phyloP scores from a whole-genome alignment of 2,888 invertebrate species.

The Drosophila paramelanica region DNA sequence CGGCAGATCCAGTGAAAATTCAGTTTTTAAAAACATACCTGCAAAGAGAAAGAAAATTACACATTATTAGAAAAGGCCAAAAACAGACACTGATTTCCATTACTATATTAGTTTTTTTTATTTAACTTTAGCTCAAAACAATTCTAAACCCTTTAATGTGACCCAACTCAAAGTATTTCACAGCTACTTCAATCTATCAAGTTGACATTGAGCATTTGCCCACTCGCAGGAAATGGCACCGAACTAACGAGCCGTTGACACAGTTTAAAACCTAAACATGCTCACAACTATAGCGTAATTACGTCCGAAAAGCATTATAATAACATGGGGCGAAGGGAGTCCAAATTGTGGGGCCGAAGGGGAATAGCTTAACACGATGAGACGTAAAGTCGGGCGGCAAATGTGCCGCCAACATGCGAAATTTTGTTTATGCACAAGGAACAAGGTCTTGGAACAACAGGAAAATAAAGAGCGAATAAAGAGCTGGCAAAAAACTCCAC shows the following conservation, averaged over 20 bases:
- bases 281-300: constrained; percentile 61
- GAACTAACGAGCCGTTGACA: constrained; percentile 46
- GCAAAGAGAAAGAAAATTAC: constrained; percentile 29
- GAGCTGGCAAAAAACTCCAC: constrained; percentile 18
- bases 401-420: constrained; percentile 68
- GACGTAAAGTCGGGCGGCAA: constrained; percentile 50
- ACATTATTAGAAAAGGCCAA: constrained; percentile 17
- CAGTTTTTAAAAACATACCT: constrained; percentile 38
- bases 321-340: constrained; percentile 23
- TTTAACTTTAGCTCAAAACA: background rate
- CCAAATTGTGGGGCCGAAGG: background rate
- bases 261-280: constrained; percentile 61
- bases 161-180: constrained; percentile 25
- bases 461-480: constrained; percentile 31
- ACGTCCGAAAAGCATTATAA: constrained; percentile 65
- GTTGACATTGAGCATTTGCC: constrained; percentile 24
- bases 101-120: constrained; percentile 12
- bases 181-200: constrained; percentile 50
- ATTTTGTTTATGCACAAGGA: constrained; percentile 60
- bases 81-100: constrained; percentile 19
- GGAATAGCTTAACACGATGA: constrained; percentile 13
- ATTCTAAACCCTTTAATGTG: background rate
- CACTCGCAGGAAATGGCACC: constrained; percentile 9
- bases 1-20: background rate
- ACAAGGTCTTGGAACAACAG: constrained; percentile 33